phyloP scores from a whole-genome alignment of 2,113 vertebrate species.

The human (Homo sapiens) region DNA sequence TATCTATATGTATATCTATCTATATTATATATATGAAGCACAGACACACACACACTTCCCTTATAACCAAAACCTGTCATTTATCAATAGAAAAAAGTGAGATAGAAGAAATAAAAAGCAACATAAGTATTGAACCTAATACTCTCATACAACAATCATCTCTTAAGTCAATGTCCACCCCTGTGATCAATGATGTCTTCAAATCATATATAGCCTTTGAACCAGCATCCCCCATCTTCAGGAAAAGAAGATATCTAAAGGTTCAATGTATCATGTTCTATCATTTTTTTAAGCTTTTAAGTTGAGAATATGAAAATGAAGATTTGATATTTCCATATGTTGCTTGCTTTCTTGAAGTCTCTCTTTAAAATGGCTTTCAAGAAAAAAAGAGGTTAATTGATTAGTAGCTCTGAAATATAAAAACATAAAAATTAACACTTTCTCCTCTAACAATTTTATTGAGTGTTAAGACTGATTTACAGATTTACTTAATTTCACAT shows the following conservation, averaged over 20 bases:
- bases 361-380: neutral
- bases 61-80: neutral
- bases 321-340: neutral
- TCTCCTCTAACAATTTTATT: neutral
- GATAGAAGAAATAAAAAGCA: neutral
- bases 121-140: neutral
- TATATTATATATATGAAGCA: neutral
- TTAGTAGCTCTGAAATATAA: neutral
- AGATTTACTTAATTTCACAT: neutral
- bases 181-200: neutral
- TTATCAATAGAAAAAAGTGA: neutral
- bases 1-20: neutral
- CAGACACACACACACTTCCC: neutral
- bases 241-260: neutral
- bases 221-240: neutral
- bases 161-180: neutral
- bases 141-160: neutral
- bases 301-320: neutral
- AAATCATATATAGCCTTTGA: neutral
- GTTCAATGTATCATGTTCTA: neutral
- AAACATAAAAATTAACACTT: conserved; percentile 19
- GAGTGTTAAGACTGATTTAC: neutral
- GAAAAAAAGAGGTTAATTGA: neutral
- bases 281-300: neutral
- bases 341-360: neutral